Percentiles rank a stretch among this genome's conserved stretches.
phyloP scores from a whole-genome alignment of 2,888 invertebrate species.

The Temnothorax rugatulus region DNA sequence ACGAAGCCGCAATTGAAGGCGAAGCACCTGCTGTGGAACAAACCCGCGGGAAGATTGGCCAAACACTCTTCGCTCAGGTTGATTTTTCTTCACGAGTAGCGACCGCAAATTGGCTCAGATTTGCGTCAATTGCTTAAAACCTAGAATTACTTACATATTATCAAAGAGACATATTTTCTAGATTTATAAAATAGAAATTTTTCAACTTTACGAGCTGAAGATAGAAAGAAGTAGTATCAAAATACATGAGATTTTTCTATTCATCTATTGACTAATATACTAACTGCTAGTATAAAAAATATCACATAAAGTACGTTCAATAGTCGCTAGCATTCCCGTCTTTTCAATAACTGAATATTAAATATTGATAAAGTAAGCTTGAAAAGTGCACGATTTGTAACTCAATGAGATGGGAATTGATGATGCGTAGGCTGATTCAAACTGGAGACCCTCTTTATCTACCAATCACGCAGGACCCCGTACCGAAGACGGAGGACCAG shows the following conservation, averaged over 20 bases:
- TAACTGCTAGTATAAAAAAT: not conserved
- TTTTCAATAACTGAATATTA: not conserved
- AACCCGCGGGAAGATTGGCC: conserved; percentile 91
- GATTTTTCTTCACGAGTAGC: not conserved
- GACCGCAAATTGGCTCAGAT: not conserved
- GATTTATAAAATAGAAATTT: not conserved
- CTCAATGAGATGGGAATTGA: conserved; percentile 34
- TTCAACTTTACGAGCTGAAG: not conserved
- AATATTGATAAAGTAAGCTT: not conserved
- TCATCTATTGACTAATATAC: not conserved
- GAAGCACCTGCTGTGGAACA: conserved; percentile 88
- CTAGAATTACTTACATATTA: not conserved
- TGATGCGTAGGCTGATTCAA: conserved; percentile 87
- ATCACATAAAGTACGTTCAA: not conserved
- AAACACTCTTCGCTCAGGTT: conserved; percentile 89
- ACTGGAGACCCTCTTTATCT: conserved; percentile 92
- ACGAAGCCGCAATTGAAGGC: conserved; percentile 72
- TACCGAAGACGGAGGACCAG: conserved; percentile 99
- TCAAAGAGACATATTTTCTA: not conserved
- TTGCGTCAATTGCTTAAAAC: not conserved
- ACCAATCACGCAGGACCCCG: conserved; percentile 96
- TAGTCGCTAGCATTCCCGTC: not conserved
- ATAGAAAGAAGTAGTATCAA: not conserved
- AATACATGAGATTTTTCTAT: conserved; percentile 18
- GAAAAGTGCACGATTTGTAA: conserved; percentile 23